Base-by-base conservation (phyloP, 2,113 vertebrate genomes). In the Hippocampus barbouri region DNA sequence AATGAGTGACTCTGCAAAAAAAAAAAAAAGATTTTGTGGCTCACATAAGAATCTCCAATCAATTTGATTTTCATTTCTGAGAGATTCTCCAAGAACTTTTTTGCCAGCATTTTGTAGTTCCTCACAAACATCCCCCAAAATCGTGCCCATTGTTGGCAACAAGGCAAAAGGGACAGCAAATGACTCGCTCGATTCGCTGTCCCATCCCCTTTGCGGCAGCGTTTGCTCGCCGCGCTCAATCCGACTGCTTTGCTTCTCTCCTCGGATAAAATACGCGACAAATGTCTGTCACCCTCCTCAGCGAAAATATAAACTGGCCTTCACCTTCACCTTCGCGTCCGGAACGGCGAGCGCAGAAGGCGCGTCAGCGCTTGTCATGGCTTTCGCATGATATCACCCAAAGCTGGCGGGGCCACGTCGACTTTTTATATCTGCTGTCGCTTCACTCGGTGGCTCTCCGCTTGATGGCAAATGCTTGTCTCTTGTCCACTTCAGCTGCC, bases 401-500 rank as follows among this genome's bases (percentile, higher is more conserved):
- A 15, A 25, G 23, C 56, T 15, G 23, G 10, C 10, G 25, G 23
- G 23, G n/a, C 9, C 1, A 23, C 14, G n/a, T 57, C 21, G 23
- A 25, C 23, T 11, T 5, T 57, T 57, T 57, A 14, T 56, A 56
- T 15, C 23, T 10, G 14, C 56, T 15, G 23, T 23, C 25, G 56
- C n/a, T 57, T 57, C 81, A 4, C 3, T 79, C 56, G 30, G 59
- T 72, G 72, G 66, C 70, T 76, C 79, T 86, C 71, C 74, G 61
- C 83, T 89, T 91, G 89, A 90, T 88, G 87, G 84, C 82, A 88
- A 88, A 87, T 34, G 61, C 68, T 70, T 86, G 79, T 87, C 85
- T 75, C 47, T 75, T 59, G 72, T 76, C 72, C 69, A 61, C 62
- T 80, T 79, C 70, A 67, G 61, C 77, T 77, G 66, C 71, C 53